These are phyloP conservation scores for Amphilophus citrinellus DNA, from an alignment of 2,113 vertebrate genomes.

Conservation along the genomic window DNA sequence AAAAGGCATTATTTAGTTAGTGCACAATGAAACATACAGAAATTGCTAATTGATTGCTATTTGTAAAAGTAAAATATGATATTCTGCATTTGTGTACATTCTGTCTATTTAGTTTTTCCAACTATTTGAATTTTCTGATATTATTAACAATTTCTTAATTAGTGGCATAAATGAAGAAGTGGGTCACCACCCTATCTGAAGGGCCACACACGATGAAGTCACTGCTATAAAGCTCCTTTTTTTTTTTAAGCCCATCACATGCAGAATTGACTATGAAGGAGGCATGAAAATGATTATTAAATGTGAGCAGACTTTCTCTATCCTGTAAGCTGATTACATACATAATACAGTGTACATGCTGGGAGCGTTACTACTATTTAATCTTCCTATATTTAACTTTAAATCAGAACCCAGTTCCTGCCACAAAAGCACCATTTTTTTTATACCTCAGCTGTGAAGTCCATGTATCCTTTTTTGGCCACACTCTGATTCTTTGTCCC, in stretches of 20 bases:
- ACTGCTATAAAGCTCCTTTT: background rate
- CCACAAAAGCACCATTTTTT: background rate
- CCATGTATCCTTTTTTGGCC: background rate
- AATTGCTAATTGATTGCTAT: background rate
- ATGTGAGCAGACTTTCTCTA: background rate
- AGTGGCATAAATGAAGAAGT: background rate
- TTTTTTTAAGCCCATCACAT: background rate
- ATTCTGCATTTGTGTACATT: background rate
- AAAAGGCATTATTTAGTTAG: background rate
- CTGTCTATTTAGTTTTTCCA: background rate
- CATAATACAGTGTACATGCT: background rate
- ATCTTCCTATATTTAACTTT: background rate
- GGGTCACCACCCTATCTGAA: background rate
- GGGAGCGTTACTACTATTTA: constrained; percentile 1
- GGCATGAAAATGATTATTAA: constrained; percentile 1
- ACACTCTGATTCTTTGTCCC: background rate
- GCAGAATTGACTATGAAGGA: background rate
- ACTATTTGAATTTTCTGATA: background rate
- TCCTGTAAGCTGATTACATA: background rate
- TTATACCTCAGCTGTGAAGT: background rate
- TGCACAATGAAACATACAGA: background rate
- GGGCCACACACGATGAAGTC: background rate
- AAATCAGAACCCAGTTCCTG: background rate
- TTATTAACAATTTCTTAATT: background rate
- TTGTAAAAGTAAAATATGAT: background rate